These are phyloP conservation scores for Euclidia mi DNA, from an alignment of 2,888 invertebrate genomes.

Conservation along the genomic window DNA sequence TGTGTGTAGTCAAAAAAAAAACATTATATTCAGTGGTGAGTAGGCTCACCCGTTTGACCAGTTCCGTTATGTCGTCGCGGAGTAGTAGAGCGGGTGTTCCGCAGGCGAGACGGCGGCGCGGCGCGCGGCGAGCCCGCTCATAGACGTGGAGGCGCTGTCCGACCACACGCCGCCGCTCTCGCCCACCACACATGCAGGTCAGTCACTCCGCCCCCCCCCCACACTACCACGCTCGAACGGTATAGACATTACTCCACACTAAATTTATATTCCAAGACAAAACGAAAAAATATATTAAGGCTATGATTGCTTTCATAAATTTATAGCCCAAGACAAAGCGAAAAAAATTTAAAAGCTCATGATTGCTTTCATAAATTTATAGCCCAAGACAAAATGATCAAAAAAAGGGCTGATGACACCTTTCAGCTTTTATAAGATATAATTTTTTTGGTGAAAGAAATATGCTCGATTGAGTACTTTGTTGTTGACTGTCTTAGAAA, in stretches of 20 bases:
- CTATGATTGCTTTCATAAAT: too few species aligned
- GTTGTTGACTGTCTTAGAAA: too few species aligned
- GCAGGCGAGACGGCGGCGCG: constrained; percentile 92
- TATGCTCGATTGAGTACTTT: background rate
- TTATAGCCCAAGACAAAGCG: too few species aligned
- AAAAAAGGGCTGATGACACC: too few species aligned
- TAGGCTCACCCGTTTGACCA: constrained; percentile 52
- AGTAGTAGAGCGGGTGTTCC: constrained; percentile 65
- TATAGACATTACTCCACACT: constrained; percentile 68
- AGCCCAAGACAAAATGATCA: too few species aligned
- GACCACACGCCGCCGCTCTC: constrained; percentile 89
- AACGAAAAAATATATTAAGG: background rate
- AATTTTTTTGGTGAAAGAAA: constrained; percentile 2
- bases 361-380: too few species aligned
- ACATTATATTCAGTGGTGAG: constrained; percentile 10
- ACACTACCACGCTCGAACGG: constrained; percentile 72
- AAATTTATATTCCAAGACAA: constrained; percentile 25
- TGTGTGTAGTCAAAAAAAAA: too few species aligned
- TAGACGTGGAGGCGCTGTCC: constrained; percentile 92
- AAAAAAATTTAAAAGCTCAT: too few species aligned
- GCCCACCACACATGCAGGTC: constrained; percentile 88
- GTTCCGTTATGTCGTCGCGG: constrained; percentile 60
- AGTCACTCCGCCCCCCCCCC: constrained; percentile 73
- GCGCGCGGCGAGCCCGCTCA: constrained; percentile 91
- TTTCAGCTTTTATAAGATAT: background rate